These are phyloP conservation scores for Mesaphorura yosii DNA, from an alignment of 1,140 invertebrate species.

Conservation along the genomic window DNA sequence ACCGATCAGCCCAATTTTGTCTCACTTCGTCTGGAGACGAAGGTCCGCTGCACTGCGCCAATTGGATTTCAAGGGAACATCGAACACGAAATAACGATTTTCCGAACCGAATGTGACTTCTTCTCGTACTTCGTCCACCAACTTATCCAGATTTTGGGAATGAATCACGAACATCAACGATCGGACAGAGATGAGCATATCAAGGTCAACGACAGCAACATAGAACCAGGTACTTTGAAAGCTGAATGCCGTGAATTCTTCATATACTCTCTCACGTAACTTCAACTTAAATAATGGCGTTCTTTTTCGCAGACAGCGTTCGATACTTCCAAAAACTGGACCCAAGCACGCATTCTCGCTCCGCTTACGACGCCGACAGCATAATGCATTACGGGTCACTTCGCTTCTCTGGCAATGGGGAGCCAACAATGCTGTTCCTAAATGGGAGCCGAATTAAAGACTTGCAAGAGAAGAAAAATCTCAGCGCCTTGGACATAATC, in stretches of 20 bases:
- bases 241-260: not conserved
- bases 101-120: not conserved
- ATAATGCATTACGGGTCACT: constrained; percentile 11
- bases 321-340: not conserved
- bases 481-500: not conserved
- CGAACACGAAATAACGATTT: not conserved
- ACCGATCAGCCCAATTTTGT: not conserved
- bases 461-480: constrained; percentile 1
- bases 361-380: constrained; percentile 3
- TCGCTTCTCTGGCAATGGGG: constrained; percentile 1
- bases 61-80: not conserved
- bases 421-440: constrained; percentile 1
- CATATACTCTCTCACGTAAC: not conserved
- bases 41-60: not conserved
- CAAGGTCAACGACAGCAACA: not conserved
- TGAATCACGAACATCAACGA: constrained; percentile 8
- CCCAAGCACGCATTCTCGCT: not conserved
- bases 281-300: constrained; percentile 1
- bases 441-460: not conserved
- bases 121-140: constrained; percentile 3
- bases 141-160: constrained; percentile 1
- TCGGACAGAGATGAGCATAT: constrained; percentile 2
- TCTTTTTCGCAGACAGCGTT: not conserved
- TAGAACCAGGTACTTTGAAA: constrained; percentile 3
- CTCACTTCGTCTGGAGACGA: not conserved